phyloP scores from a whole-genome alignment of 2,113 vertebrate species.

The Trachemys scripta region DNA sequence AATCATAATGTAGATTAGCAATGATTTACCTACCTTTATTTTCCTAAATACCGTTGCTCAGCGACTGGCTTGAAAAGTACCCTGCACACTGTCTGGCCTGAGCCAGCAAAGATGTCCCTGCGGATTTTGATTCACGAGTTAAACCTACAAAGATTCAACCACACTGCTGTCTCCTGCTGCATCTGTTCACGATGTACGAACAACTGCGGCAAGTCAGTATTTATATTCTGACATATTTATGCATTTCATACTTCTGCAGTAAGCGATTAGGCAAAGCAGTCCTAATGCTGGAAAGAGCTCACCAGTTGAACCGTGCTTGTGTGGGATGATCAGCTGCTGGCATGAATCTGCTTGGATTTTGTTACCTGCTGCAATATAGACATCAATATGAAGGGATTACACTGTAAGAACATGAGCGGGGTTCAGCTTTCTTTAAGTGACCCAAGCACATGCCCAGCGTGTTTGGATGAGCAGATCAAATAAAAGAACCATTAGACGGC shows the following conservation, averaged over 20 bases:
- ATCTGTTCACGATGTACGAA: slow-evolving; percentile 56
- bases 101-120: slow-evolving; percentile 32
- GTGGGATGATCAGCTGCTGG: slow-evolving; percentile 74
- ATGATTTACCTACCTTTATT: slow-evolving; percentile 18
- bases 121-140: slow-evolving; percentile 23
- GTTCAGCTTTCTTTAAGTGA: slow-evolving; percentile 76
- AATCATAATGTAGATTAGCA: background rate
- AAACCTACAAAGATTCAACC: slow-evolving; percentile 38
- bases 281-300: slow-evolving; percentile 1
- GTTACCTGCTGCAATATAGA: slow-evolving; percentile 76
- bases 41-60: slow-evolving; percentile 5
- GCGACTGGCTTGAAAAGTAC: background rate
- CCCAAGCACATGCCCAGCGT: slow-evolving; percentile 69
- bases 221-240: slow-evolving; percentile 45
- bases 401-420: slow-evolving; percentile 72
- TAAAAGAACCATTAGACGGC: slow-evolving; percentile 76
- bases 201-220: slow-evolving; percentile 59
- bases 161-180: background rate
- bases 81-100: rapidly evolving
- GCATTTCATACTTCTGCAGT: slow-evolving; percentile 41
- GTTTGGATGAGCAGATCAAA: slow-evolving; percentile 73
- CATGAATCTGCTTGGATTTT: slow-evolving; percentile 58
- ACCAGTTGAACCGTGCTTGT: slow-evolving; percentile 44
- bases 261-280: slow-evolving; percentile 30
- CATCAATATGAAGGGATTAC: slow-evolving; percentile 79